Conservation (phyloP, 2,797 vertebrate species). For the Esox masquinongy region DNA sequence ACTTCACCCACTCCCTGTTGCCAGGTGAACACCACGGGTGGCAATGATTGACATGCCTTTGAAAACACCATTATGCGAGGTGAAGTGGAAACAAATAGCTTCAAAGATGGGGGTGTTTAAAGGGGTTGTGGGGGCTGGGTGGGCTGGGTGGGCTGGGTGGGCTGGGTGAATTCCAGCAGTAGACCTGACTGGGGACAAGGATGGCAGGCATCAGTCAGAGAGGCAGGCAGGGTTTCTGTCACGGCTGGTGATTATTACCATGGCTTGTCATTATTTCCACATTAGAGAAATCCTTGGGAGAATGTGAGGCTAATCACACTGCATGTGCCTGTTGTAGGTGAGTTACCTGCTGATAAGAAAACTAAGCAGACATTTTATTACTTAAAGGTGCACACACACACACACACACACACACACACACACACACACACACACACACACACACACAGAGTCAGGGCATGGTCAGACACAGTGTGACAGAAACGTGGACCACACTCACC, state of each 20-base stretch:
- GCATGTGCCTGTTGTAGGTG: conserved; percentile 32
- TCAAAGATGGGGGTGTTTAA: conserved; percentile 32
- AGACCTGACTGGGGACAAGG: conserved; percentile 23
- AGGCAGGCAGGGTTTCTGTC: conserved; percentile 26
- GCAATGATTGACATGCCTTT: conserved; percentile 21
- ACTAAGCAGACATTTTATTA: background rate
- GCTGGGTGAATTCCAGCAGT: conserved; percentile 11
- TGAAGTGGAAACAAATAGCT: conserved; percentile 56
- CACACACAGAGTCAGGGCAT: background rate
- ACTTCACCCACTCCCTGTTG: background rate
- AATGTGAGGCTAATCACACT: conserved; percentile 34
- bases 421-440: conserved; percentile 2
- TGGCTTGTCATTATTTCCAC: conserved; percentile 43
- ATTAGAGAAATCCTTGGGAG: conserved; percentile 35
- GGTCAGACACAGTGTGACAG: conserved; percentile 23
- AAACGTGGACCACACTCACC: conserved; percentile 39
- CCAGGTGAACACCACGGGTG: conserved; percentile 1
- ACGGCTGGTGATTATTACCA: conserved; percentile 38
- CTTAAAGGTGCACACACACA: background rate
- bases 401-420: background rate
- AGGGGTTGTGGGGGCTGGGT: background rate
- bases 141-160: background rate
- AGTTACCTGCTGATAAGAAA: conserved; percentile 24
- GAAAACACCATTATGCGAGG: conserved; percentile 50
- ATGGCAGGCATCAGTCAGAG: conserved; percentile 34